Evolutionary conservation across 2,113 vertebrate genomes (phyloP), one percentile per base, ranked within the genome.

Genomic region (Antechinus stuartii): DNA sequence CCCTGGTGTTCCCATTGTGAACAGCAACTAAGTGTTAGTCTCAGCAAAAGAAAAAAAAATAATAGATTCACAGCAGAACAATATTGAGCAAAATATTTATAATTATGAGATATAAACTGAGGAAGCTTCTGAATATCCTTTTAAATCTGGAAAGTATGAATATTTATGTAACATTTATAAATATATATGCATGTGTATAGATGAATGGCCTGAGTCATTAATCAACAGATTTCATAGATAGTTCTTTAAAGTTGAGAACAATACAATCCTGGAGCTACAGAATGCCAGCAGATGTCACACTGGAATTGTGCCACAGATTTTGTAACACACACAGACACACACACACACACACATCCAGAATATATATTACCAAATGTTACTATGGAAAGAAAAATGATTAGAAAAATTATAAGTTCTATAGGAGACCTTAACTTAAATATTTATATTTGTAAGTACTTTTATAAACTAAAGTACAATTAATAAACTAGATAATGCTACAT

Each of bases 111-210:
- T 84, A 42, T 84, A 84, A 84, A 84, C 19, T 42, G n/a, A 22
- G 68, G 68, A 22, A 42, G 1, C 6, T 35, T 90, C 93, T 95
- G 16, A 92, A 93, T 91, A 95, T 92, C 89, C 24, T 89, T 92
- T 98, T 96, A 94, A 92, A 93, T 91, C 16, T 91, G 92, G 46
- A 94, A 47, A 93, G 90, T 92, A 97, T 56, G 96, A 96, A 92
- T 46, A 95, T 89, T 91, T 25, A 93, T 94, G 68, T 94, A 94
- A 96, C 95, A 92, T 94, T 96, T 92, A 96, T 95, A 11, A 1
- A 68, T 84, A 61, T 5, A 5, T 19, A 61, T 97, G 68, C 97
- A 96, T 96, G 50, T 97, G 90, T 95, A 93, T 93, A 93, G 90
- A 53, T 90, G 68, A 56, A 92, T 76, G 91, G 84, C 50, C 46